Conservation (phyloP, 2,797 vertebrate species). For the Coilia nasus region DNA sequence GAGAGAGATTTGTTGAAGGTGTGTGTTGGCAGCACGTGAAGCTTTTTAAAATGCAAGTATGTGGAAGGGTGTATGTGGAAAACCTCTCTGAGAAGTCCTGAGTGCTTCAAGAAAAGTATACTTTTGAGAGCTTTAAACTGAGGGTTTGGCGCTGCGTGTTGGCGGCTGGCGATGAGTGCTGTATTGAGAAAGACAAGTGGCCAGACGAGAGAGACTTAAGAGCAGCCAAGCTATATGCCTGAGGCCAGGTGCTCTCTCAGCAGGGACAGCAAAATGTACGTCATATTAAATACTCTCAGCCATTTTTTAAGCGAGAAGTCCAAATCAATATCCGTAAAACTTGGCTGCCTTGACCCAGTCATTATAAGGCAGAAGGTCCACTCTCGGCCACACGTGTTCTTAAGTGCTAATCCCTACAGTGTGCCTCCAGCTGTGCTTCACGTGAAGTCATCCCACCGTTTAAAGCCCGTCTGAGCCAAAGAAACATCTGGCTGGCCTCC, state of each 20-base stretch:
- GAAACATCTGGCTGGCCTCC: neutral
- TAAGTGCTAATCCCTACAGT: neutral
- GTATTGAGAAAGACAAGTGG: neutral
- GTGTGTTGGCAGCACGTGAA: no score
- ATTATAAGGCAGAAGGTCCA: neutral
- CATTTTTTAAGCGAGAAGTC: neutral
- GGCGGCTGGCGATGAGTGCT: neutral
- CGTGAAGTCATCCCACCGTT: neutral
- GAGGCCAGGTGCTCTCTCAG: conserved; percentile 7
- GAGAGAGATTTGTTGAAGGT: no score
- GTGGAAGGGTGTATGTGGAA: neutral
- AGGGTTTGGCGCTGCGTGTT: neutral
- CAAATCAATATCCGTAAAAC: neutral
- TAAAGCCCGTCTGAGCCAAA: neutral
- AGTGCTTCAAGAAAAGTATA: neutral
- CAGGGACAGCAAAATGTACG: neutral
- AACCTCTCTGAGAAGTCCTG: neutral
- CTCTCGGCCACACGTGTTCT: neutral
- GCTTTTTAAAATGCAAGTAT: no score
- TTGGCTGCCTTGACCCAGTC: neutral
- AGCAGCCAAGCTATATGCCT: neutral
- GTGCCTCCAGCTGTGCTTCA: neutral
- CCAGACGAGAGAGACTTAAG: neutral
- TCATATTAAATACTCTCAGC: neutral
- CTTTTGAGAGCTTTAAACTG: neutral